Evolutionary conservation across 2,797 vertebrate species (phyloP).

Genomic region (Pteropus rufus): DNA sequence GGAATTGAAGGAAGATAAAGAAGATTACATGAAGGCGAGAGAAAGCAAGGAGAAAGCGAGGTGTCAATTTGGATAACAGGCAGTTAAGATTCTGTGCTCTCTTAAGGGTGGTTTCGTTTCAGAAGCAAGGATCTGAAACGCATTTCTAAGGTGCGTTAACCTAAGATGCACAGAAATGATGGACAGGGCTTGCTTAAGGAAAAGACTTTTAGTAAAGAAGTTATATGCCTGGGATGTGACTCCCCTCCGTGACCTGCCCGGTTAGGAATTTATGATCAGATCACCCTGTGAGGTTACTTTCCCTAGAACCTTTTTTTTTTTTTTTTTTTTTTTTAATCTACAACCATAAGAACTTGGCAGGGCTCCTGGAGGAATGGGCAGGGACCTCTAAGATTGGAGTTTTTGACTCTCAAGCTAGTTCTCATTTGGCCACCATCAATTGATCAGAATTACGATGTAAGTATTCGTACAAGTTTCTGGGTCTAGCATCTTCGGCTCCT

Average conservation of each 20-base stretch:
- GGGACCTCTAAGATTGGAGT: neutral
- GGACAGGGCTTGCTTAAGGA: neutral
- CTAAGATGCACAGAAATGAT: neutral
- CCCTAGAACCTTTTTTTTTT: too few relatives aligned
- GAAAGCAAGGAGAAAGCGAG: neutral
- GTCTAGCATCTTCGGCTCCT: neutral
- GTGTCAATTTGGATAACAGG: neutral
- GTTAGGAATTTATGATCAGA: too few relatives aligned
- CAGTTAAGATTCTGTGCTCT: neutral
- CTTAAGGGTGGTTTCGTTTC: neutral
- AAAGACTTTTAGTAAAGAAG: too few relatives aligned
- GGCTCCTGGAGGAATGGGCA: neutral
- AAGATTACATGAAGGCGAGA: neutral
- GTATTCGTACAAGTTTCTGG: neutral
- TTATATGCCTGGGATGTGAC: too few relatives aligned
- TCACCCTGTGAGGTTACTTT: too few relatives aligned
- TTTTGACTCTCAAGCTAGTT: neutral
- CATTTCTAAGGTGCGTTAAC: neutral
- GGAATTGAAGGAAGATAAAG: neutral
- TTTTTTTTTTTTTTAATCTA: too few relatives aligned
- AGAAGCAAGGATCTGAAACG: neutral
- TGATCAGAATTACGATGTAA: neutral
- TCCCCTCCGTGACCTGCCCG: too few relatives aligned
- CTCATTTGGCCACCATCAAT: neutral
- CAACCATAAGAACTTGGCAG: neutral